Base-by-base conservation (phyloP, 2,797 vertebrate species). In the Spatula versicolor region DNA sequence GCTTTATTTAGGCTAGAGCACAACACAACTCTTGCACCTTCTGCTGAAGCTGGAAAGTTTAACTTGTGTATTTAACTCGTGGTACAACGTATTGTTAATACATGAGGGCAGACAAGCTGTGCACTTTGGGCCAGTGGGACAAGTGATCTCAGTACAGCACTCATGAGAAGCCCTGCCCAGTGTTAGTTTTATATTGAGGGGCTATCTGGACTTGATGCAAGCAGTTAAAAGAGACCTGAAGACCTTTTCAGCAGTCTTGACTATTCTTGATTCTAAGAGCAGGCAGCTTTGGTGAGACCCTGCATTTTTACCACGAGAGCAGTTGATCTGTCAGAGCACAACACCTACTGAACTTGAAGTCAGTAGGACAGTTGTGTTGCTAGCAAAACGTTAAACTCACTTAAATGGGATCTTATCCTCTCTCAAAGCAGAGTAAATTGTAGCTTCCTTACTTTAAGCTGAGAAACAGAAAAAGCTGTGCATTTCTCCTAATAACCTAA, bases 81-180 rank as follows among this genome's bases (percentile, higher is more conserved):
- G 18, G 43, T 45, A 45, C 43, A 45, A 45, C 4, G 3, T 45
- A 45, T 20, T 45, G 43, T 45, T 45, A 45, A 5, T 45, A 45
- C 43, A 21, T 58, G 37, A 58, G 37, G 69, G 37, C 46, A 66
- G 46, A 22, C 15, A 45, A 25, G 15, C 39, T 86, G 26, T 15
- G 7, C 0, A 0, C 6, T 45, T 43, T 11, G 19, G 26, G 45
- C 21, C 41, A n/a, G 3, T 26, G 35, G n/a, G 26, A 35, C 4
- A 15, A 43, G 30, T 25, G 21, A 25, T 45, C n/a, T 71, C 5
- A 3, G 50, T 43, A 3, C 58, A 15, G 20, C 11, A 21, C 28
- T 73, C 35, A 5, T 0, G 6, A 71, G 58, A 71, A 63, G 23
- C 74, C 48, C 90, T 92, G 82, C 41, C 19, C 52, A 60, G 39